Percentiles rank a stretch among this genome's conserved stretches.
Evolutionary conservation across 2,797 vertebrate genomes (phyloP).

Genomic region (Jordanella pulchra): DNA sequence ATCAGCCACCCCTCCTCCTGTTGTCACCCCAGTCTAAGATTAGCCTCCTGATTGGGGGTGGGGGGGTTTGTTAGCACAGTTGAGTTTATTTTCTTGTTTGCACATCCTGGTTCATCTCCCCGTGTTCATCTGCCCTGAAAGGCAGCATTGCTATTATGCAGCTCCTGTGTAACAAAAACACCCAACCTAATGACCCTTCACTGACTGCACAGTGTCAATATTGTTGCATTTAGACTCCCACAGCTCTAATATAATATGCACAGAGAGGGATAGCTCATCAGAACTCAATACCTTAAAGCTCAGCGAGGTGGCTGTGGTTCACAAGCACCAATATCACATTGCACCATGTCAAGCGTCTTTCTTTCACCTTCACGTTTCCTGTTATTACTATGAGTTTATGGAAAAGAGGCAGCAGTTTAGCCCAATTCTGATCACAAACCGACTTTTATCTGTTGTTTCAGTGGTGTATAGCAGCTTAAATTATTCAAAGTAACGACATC

Average conservation of each 20-base stretch:
- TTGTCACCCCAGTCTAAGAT: conserved; percentile 66
- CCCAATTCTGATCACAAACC: neutral
- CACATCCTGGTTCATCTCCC: conserved; percentile 15
- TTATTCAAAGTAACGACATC: too few relatives aligned
- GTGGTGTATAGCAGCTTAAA: neutral
- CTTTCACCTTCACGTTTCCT: neutral
- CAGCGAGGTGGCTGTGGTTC: conserved; percentile 19
- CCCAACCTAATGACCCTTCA: conserved; percentile 75
- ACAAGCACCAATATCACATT: conserved; percentile 41
- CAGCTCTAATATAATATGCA: conserved; percentile 72
- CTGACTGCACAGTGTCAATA: conserved; percentile 82
- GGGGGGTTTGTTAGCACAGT: neutral
- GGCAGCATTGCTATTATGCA: conserved; percentile 62
- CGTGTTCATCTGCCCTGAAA: conserved; percentile 20
- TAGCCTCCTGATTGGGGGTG: conserved; percentile 1
- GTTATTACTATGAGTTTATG: too few relatives aligned
- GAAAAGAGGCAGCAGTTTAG: neutral
- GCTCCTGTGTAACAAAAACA: conserved; percentile 51
- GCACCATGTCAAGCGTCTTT: neutral
- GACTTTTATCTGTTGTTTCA: neutral
- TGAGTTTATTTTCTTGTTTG: conserved; percentile 7
- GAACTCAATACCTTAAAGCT: conserved; percentile 37
- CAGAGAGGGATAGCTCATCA: conserved; percentile 55
- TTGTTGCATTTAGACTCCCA: conserved; percentile 80
- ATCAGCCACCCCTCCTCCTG: conserved; percentile 67